Evolutionary conservation across 2,113 vertebrate genomes (phyloP), one percentile per base, ranked within the genome.

Genomic region (Microcebus murinus): DNA sequence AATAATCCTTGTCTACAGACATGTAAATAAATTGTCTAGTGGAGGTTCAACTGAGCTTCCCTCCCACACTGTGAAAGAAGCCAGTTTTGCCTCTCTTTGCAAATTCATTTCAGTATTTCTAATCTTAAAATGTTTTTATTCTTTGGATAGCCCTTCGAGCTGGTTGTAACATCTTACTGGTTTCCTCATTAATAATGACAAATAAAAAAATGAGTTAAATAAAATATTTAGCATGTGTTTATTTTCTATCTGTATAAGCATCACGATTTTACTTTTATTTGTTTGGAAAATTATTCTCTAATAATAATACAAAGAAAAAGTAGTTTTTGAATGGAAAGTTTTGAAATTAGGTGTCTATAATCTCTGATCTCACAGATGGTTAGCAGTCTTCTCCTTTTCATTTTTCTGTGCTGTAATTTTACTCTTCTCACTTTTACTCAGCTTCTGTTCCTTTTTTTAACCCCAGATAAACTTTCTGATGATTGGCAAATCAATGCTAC

Each of bases 331-430:
- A 29, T n/a, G 52, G 25, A n/a, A 70, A 84, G 4, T 42, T 87
- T 96, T 93, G 29, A 85, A 95, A 94, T 77, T 15, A 83, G 23
- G 15, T 74, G 11, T 45, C 9, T 83, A 67, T 59, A 67, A 89
- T 36, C 57, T 81, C 61, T 87, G 59, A 73, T 84, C 42, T 65
- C 34, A 93, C 2, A 86, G 34, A 59, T 82, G 63, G 45, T 82
- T 34, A 50, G 3, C 11, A 59, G 29, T 17, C 6, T 52, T 92
- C 18, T 88, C n/a, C 29, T 95, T 79, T 63, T 70, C 15, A 21
- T 25, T 45, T 83, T 84, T 88, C 52, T 61, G 70, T 42, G 29
- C 18, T 34, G 17, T 25, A 65, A 61, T 95, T 96, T 92, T 86
- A 67, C 57, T 59, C 15, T 63, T 91, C 8, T 90, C 55, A 94